phyloP scores from a whole-genome alignment of 2,113 vertebrate species.

The Podarcis muralis region DNA sequence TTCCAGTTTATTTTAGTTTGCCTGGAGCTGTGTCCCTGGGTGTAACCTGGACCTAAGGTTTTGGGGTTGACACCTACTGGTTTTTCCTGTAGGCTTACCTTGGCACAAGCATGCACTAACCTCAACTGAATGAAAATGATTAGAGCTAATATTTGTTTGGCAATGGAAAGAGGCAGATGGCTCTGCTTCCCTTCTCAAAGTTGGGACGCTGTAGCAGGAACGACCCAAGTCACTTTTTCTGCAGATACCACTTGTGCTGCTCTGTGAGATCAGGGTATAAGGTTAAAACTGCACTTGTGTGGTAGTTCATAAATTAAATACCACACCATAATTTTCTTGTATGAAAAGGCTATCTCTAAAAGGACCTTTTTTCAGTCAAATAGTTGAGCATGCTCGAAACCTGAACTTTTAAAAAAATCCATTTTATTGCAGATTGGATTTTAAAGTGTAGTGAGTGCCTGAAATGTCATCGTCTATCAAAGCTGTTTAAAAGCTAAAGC shows the following conservation, averaged over 20 bases:
- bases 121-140: not conserved
- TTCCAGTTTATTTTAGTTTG: not conserved
- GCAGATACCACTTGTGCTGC: not conserved
- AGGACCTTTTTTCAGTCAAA: not conserved
- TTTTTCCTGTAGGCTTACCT: not conserved
- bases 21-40: not conserved
- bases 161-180: not conserved
- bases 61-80: not conserved
- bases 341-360: not conserved
- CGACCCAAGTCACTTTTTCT: not conserved
- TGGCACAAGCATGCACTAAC: not conserved
- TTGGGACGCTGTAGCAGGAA: not conserved
- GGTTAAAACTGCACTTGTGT: constrained; percentile 2
- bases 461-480: not conserved
- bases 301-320: not conserved
- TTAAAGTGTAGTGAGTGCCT: not conserved
- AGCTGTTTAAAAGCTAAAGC: constrained; percentile 2
- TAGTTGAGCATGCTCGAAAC: not conserved
- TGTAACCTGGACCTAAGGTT: not conserved
- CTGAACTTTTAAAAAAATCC: not conserved
- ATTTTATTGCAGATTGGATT: constrained; percentile 2
- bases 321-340: not conserved
- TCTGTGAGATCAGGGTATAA: not conserved
- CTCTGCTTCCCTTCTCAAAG: not conserved
- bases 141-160: not conserved